Percentiles rank a stretch among this genome's conserved stretches.
These are phyloP conservation scores for Protaetia brevitarsis DNA, from an alignment of 1,140 invertebrate genomes.

Conservation along the genomic window DNA sequence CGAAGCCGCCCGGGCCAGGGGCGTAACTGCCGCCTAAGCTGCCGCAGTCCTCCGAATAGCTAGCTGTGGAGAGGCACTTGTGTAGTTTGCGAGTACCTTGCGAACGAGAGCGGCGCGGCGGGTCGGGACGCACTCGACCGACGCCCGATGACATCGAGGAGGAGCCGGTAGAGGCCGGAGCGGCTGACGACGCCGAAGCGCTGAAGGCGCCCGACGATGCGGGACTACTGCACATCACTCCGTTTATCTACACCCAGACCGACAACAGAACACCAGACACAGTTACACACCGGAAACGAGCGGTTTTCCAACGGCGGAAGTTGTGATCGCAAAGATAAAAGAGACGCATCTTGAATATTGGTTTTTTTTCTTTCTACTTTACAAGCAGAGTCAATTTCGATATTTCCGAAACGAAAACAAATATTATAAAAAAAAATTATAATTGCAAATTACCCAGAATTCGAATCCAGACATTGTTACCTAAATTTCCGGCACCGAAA, in stretches of 20 bases:
- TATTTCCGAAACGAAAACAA: too few species aligned
- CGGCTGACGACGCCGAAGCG: slow-evolving; percentile 26
- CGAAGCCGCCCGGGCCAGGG: slow-evolving; percentile 46
- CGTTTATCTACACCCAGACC: slow-evolving; percentile 43
- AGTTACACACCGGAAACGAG: too few species aligned
- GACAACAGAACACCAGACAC: not conserved
- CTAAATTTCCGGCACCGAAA: too few species aligned
- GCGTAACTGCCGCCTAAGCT: slow-evolving; percentile 45
- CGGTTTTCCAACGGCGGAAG: too few species aligned
- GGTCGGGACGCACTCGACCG: slow-evolving; percentile 44
- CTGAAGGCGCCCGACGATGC: not conserved
- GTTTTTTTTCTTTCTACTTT: too few species aligned
- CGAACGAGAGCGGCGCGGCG: slow-evolving; percentile 68
- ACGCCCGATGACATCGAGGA: slow-evolving; percentile 37
- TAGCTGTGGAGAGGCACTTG: slow-evolving; percentile 80
- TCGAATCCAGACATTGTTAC: too few species aligned
- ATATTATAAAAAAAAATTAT: too few species aligned
- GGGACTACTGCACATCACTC: slow-evolving; percentile 42
- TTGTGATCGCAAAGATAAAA: too few species aligned
- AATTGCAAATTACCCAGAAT: too few species aligned
- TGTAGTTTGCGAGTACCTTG: slow-evolving; percentile 88
- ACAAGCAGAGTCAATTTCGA: too few species aligned
- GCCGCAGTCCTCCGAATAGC: slow-evolving; percentile 63
- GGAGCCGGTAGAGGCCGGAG: slow-evolving; percentile 36
- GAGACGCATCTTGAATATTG: too few species aligned